Evolutionary conservation across 2,113 vertebrate species (phyloP), one percentile per base, ranked within the genome.

Genomic region (Rhombomys opimus): DNA sequence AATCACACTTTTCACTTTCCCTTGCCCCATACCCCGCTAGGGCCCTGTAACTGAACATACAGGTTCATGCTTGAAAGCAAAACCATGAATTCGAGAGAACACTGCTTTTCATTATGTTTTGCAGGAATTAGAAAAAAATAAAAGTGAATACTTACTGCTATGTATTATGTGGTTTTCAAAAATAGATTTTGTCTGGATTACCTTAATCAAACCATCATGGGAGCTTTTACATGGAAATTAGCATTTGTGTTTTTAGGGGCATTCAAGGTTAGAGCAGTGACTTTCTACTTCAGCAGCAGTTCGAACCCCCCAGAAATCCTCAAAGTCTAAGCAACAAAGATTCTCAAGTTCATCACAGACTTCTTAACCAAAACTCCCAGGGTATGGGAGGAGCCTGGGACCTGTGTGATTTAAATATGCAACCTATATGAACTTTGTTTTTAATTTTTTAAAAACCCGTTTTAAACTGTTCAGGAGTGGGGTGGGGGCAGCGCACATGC

Each of bases 391-490:
- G 12, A 7, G 38, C 52, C 72, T 65, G 72, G 65, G 59, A 17
- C 59, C 67, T 80, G 14, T 25, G 52, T 38, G 73, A 67, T 67
- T 93, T 94, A 70, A 73, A 76, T 59, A 46, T 54, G 7, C 23
- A 72, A 2, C 73, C 38, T 73, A 9, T 6, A 38, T 90, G 52
- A 32, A 77, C 30, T 96, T 82, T 93, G 14, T 30, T 93, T 89
- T 89, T 85, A 77, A 77, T 5, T 81, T 94, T 14, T 46, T 94
- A 86, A 87, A 72, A 15, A 1, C 65, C 87, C 91, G 70, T 76
- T 84, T 11, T 46, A 57, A 88, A 17, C 7, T 27, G 25, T 38
- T 27, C 23, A 27, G 17, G 25, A 87, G 70, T 18, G n/a, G 17
- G n/a, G n/a, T 12, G 57, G 12, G 57, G 57, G 57, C 10, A 3